phyloP scores from a whole-genome alignment of 2,797 vertebrate species.

The Chlorospingus flavigularis region DNA sequence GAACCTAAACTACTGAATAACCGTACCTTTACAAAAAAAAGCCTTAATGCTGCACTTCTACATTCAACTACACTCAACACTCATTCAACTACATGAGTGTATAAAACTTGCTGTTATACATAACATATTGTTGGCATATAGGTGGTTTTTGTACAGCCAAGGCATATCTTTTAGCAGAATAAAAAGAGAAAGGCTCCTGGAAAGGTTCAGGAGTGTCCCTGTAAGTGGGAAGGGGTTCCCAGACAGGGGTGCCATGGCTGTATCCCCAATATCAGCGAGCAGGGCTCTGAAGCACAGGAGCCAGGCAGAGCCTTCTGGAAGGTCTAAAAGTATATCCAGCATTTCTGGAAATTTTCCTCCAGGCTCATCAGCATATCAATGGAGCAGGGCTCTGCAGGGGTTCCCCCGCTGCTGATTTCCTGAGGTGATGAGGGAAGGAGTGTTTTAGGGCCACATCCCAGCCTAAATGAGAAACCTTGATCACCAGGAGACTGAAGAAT shows the following conservation, averaged over 20 bases:
- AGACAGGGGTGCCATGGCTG: accelerated
- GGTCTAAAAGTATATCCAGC: neutral
- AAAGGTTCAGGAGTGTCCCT: neutral
- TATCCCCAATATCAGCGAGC: neutral
- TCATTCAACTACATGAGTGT: accelerated
- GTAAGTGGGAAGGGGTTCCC: neutral
- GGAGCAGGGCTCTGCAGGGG: neutral
- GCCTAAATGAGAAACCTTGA: neutral
- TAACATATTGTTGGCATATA: neutral
- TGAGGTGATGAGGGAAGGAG: neutral
- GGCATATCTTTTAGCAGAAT: neutral
- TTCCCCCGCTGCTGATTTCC: neutral
- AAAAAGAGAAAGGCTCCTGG: neutral
- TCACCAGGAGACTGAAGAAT: neutral
- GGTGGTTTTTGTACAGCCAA: neutral
- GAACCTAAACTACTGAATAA: neutral
- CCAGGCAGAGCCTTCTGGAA: neutral
- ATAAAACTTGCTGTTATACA: neutral
- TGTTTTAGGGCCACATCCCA: accelerated
- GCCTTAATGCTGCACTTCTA: neutral
- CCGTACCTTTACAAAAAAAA: neutral
- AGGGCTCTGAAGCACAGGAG: neutral
- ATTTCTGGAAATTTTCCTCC: neutral
- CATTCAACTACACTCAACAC: neutral
- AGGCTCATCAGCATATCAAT: neutral